Evolutionary conservation across 2,113 vertebrate species (phyloP), one percentile per base, ranked within the genome.

Genomic region (Micronisus gabar): DNA sequence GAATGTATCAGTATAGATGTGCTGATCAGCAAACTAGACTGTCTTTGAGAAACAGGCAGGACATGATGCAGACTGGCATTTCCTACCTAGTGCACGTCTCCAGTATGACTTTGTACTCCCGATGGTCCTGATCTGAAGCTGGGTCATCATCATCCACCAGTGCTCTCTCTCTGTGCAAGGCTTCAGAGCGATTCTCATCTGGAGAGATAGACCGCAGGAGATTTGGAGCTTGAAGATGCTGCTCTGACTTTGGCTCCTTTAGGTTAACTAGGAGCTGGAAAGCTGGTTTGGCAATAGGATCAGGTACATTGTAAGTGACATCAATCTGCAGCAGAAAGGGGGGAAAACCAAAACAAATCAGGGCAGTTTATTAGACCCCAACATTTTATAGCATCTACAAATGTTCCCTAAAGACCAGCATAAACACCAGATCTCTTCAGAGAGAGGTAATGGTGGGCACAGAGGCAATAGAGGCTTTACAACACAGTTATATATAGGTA

Each of bases 291-390:
- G 98, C 98, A 53, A 99, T 98, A 0, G 99, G 99, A 81, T 99
- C 99, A 0, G 99, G 99, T 1, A 99, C 98, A 9, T 99, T 99
- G 97, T 99, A 99, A 21, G 99, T 98, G 85, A 99, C 99, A 34
- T 99, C 99, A 9, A 99, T 99, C 99, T 99, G 85, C 32, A 91
- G 87, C 38, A 29, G 58, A 40, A 74, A 36, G 20, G 41, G 30
- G 76, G 32, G 19, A 4, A 13, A 74, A 52, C 2, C 17, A 52
- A 36, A 83, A 3, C 2, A 4, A 7, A 9, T 26, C 32, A 55
- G 43, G 32, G 29, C 0, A 7, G 47, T n/a, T 76, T 17, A 2
- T 53, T 15, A 29, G 29, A 62, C 1, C 13, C 18, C 38, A 9
- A 0, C 0, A 0, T 52, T 67, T 36, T 17, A 17, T 3, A 40